A percentile compares a stretch with the other conserved stretches of the same genome.
phyloP scores from a whole-genome alignment of 2,113 vertebrate species.

The Cryptotis parvus region DNA sequence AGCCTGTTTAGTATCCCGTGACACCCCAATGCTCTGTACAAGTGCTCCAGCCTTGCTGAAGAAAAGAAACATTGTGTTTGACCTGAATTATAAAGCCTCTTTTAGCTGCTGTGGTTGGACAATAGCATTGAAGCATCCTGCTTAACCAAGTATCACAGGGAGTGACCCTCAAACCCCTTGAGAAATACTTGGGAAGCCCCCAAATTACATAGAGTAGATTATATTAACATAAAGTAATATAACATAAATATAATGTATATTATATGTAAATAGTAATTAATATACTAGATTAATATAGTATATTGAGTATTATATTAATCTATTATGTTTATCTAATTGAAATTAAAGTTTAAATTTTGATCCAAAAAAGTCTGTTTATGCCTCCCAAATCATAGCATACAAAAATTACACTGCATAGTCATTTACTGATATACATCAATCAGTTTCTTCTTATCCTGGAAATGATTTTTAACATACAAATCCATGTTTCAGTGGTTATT shows the following conservation, averaged over 20 bases:
- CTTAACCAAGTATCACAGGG: too few relatives aligned
- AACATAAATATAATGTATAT: too few relatives aligned
- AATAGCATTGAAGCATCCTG: too few relatives aligned
- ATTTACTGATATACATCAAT: not conserved
- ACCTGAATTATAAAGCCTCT: not conserved
- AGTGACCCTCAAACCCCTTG: too few relatives aligned
- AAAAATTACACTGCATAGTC: not conserved
- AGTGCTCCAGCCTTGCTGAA: not conserved
- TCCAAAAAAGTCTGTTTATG: not conserved
- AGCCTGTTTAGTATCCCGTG: constrained; percentile 16
- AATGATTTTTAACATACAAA: not conserved
- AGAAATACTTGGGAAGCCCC: too few relatives aligned
- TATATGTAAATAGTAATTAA: not conserved
- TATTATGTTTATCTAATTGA: not conserved
- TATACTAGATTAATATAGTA: too few relatives aligned
- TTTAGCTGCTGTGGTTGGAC: not conserved
- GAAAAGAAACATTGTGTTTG: not conserved
- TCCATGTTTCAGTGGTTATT: not conserved
- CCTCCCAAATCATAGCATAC: not conserved
- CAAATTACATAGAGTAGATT: too few relatives aligned
- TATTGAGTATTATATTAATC: not conserved
- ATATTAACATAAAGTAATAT: too few relatives aligned
- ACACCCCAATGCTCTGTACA: not conserved
- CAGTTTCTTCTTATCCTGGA: too few relatives aligned
- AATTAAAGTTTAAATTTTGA: not conserved